Evolutionary conservation across 2,113 vertebrate genomes (phyloP), one percentile per base, ranked within the genome.

Genomic region (Oreochromis spilurus): DNA sequence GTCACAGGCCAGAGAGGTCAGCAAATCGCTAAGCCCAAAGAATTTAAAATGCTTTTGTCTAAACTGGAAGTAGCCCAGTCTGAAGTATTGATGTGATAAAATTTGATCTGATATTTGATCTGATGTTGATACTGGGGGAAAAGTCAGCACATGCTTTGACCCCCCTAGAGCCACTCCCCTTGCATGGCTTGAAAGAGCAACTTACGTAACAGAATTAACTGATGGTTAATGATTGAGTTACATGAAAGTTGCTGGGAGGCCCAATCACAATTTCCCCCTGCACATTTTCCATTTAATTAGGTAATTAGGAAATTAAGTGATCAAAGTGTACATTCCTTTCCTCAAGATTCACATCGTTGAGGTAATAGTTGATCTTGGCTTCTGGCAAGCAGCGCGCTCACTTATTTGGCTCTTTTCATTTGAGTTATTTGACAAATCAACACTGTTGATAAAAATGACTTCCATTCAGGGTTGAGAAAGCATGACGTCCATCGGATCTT

Each of bases 331-430:
- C 85, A 77, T 90, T 94, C 84, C 65, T 26, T 92, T 91, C 84
- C 62, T 94, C 62, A 86, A 60, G 77, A 79, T 89, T 83, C 36
- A 38, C 54, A 26, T 67, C 16, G 84, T 81, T 92, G 88, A 91
- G 24, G 87, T 91, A 95, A 85, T 84, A 62, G 93, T 93, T 94
- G 89, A 90, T 94, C 50, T 96, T 95, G 95, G 95, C 93, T 91
- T 21, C 45, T 7, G 8, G n/a, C 24, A 77, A 70, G 79, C 81
- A 58, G 89, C 82, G 45, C 55, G 11, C 70, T 88, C 77, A 52
- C 21, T 84, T 81, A 80, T 78, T 65, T 70, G 57, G 55, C 75
- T 85, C 50, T 84, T 88, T 90, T 89, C 87, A 57, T 78, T 89
- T 17, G 50, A 88, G 53, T 78, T 84, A 86, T 90, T 88, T 82